These are phyloP conservation scores for Ambastaia sidthimunki DNA, from an alignment of 2,797 vertebrate genomes.

Conservation along the genomic window DNA sequence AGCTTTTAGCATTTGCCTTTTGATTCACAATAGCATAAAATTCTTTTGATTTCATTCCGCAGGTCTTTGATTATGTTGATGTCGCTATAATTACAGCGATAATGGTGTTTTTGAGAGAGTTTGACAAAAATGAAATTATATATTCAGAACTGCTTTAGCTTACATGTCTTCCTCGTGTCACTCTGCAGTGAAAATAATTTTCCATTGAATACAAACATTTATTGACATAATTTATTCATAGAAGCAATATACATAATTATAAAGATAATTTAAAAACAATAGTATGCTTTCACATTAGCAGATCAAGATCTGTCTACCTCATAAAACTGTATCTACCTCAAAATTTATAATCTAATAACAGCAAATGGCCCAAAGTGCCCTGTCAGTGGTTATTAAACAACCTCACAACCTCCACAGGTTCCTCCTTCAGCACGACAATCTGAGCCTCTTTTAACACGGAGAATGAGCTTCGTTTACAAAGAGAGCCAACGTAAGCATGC, in stretches of 20 bases:
- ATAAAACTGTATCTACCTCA: conserved; percentile 32
- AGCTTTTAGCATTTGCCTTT: conserved; percentile 30
- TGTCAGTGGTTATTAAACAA: conserved; percentile 53
- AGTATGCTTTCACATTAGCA: no score
- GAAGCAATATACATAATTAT: not conserved
- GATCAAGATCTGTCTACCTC: conserved; percentile 27
- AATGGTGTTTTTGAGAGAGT: conserved; percentile 61
- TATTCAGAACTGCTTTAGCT: conserved; percentile 56
- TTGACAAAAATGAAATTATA: conserved; percentile 56
- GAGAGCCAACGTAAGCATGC: conserved; percentile 83
- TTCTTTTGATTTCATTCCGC: conserved; percentile 6
- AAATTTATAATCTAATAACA: not conserved
- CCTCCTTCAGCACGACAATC: conserved; percentile 77
- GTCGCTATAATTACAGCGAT: conserved; percentile 75
- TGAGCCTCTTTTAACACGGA: conserved; percentile 73
- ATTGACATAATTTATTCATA: conserved; percentile 39
- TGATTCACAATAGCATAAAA: conserved; percentile 20
- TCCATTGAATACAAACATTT: conserved; percentile 49
- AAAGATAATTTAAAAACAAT: not conserved
- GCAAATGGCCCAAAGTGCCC: conserved; percentile 41
- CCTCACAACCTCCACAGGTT: conserved; percentile 70
- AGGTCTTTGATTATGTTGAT: conserved; percentile 36
- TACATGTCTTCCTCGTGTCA: conserved; percentile 52
- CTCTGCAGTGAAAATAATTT: conserved; percentile 5
- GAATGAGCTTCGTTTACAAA: conserved; percentile 81